Evolutionary conservation across 2,888 invertebrate genomes (phyloP).

Genomic region (Eristalis arbustorum): DNA sequence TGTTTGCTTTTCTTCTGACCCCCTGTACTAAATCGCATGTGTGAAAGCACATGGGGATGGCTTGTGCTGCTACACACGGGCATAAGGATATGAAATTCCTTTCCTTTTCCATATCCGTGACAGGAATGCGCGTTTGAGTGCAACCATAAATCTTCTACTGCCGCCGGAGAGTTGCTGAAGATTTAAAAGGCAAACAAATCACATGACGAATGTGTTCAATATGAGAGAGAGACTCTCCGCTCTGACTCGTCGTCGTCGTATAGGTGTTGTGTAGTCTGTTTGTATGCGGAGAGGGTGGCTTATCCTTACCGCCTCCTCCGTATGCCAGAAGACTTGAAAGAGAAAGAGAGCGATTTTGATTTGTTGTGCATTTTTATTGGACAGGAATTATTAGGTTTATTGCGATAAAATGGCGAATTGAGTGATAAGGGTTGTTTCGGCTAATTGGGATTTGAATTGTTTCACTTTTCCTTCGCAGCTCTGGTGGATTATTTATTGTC

Average conservation of each 20-base stretch:
- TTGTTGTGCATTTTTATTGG: constrained; percentile 71
- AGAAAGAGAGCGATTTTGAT: constrained; percentile 59
- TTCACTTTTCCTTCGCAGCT: constrained; percentile 6
- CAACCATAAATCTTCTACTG: constrained; percentile 70
- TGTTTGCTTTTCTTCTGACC: constrained; percentile 49
- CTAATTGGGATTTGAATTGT: constrained; percentile 59
- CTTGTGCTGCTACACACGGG: constrained; percentile 3
- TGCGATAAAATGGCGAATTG: constrained; percentile 71
- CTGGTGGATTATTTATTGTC: constrained; percentile 16
- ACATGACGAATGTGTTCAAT: constrained; percentile 71
- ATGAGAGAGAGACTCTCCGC: constrained; percentile 47
- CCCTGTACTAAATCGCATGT: constrained; percentile 18
- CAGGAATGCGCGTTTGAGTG: constrained; percentile 71
- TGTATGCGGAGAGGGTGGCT: constrained; percentile 56
- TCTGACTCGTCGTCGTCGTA: not conserved
- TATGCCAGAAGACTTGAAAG: not conserved
- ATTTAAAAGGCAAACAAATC: constrained; percentile 71
- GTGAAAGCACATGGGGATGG: constrained; percentile 13
- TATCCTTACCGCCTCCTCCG: constrained; percentile 39
- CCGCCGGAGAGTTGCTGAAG: constrained; percentile 67
- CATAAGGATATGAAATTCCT: constrained; percentile 69
- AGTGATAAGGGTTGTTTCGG: constrained; percentile 68
- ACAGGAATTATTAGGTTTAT: constrained; percentile 71
- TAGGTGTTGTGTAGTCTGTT: constrained; percentile 6
- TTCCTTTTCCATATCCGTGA: constrained; percentile 71